Conservation (phyloP, 2,888 invertebrate genomes). For the Synergus itoensis region DNA sequence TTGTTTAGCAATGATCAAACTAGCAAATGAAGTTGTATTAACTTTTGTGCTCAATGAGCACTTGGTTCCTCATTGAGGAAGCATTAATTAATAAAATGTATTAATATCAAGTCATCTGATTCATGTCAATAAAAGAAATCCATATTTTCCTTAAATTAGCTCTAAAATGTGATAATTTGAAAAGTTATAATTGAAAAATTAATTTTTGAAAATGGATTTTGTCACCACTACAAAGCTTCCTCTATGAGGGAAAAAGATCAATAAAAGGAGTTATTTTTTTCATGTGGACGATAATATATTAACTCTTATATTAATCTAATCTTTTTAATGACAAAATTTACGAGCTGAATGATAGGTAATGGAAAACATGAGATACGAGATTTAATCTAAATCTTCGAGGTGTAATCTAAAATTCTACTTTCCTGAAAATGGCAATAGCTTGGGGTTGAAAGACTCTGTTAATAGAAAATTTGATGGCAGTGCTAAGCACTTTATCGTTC, state of each 20-base stretch:
- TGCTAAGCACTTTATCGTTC: slow-evolving; percentile 34
- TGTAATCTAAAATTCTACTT: slow-evolving; percentile 37
- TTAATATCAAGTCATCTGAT: too few species aligned
- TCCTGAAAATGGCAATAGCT: slow-evolving; percentile 40
- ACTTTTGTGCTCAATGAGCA: too few species aligned
- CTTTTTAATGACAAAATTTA: slow-evolving; percentile 25
- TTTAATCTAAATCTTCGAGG: background rate
- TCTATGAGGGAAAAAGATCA: background rate
- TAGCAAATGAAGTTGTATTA: too few species aligned
- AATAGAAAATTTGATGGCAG: slow-evolving; percentile 41
- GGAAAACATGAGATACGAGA: slow-evolving; percentile 27
- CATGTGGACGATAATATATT: background rate
- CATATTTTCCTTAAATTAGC: too few species aligned
- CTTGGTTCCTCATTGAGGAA: too few species aligned
- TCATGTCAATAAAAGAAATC: too few species aligned
- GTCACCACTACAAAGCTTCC: too few species aligned
- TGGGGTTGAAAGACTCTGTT: slow-evolving; percentile 38
- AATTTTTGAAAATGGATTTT: too few species aligned
- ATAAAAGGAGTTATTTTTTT: background rate
- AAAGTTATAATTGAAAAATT: too few species aligned
- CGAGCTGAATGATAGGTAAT: slow-evolving; percentile 18
- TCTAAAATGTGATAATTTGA: too few species aligned
- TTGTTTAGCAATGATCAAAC: too few species aligned
- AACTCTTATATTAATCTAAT: background rate
- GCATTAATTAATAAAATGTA: too few species aligned